phyloP scores from a whole-genome alignment of 1,140 invertebrate species.

The Coboldia fuscipes region DNA sequence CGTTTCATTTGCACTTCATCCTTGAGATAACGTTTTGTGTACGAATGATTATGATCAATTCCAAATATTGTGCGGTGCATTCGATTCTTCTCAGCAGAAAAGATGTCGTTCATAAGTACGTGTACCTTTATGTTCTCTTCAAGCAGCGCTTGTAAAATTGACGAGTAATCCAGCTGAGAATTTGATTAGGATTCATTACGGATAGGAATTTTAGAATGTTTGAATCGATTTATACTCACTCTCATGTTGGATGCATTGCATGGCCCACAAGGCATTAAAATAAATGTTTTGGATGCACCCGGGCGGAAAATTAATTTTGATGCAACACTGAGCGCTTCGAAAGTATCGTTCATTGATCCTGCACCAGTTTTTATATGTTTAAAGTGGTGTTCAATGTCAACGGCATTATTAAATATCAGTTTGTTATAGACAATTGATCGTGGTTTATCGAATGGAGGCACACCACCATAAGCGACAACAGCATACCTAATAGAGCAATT shows the following conservation, averaged over 20 bases:
- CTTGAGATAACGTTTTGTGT: slow-evolving; percentile 54
- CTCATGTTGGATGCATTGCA: slow-evolving; percentile 44
- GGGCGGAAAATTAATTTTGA: slow-evolving; percentile 56
- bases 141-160: slow-evolving; percentile 50
- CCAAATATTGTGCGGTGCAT: slow-evolving; percentile 54
- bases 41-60: slow-evolving; percentile 46
- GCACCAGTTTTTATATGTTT: slow-evolving; percentile 33
- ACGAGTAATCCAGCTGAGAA: slow-evolving; percentile 50
- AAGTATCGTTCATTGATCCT: slow-evolving; percentile 35
- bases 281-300: slow-evolving; percentile 62
- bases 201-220: background rate
- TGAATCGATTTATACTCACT: slow-evolving; percentile 22
- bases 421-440: slow-evolving; percentile 42
- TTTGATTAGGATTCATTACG: slow-evolving; percentile 6
- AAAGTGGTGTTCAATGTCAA: slow-evolving; percentile 33
- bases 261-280: slow-evolving; percentile 57
- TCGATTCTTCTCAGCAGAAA: slow-evolving; percentile 42
- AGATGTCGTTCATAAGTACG: slow-evolving; percentile 60
- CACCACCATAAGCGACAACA: slow-evolving; percentile 58
- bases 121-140: slow-evolving; percentile 65
- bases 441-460: slow-evolving; percentile 43
- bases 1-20: slow-evolving; percentile 37
- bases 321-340: slow-evolving; percentile 52
- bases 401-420: slow-evolving; percentile 36
- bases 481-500: slow-evolving; percentile 34